Evolutionary conservation across 2,888 invertebrate species (phyloP).

Genomic region (Didymodactylos carnosus): DNA sequence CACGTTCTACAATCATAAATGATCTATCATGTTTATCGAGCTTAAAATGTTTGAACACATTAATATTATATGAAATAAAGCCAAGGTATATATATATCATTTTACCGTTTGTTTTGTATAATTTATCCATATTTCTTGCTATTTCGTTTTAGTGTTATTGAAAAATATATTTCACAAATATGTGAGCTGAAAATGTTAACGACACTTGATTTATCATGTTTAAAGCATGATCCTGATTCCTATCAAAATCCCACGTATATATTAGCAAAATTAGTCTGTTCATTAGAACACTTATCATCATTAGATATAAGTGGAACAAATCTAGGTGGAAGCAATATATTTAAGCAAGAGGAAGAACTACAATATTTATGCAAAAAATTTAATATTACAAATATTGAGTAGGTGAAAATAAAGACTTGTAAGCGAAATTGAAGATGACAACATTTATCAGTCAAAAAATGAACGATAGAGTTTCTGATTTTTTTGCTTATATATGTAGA

Average conservation of each 20-base stretch:
- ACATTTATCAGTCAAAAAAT: too few species aligned
- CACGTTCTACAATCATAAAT: background rate
- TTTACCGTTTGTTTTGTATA: too few species aligned
- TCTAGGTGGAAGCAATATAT: conserved; percentile 56
- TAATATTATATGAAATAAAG: background rate
- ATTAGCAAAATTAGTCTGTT: conserved; percentile 50
- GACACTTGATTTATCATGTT: background rate
- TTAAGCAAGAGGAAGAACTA: conserved; percentile 12
- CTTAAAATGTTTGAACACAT: background rate
- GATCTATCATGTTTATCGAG: background rate
- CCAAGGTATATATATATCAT: too few species aligned
- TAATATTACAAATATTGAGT: background rate
- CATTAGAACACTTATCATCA: conserved; percentile 53
- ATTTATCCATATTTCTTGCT: too few species aligned
- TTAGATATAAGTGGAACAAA: conserved; percentile 90
- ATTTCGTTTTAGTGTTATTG: too few species aligned
- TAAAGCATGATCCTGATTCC: background rate
- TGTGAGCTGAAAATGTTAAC: background rate
- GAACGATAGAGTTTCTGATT: too few species aligned
- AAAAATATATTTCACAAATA: background rate
- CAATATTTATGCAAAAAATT: conserved; percentile 1
- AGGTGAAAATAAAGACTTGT: background rate
- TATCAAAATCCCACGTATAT: conserved; percentile 24
- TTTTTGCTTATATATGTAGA: too few species aligned
- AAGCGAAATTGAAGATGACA: too few species aligned